Evolutionary conservation across 2,113 vertebrate species (phyloP), one percentile per base, ranked within the genome.

Genomic region (Todiramphus chloris): DNA sequence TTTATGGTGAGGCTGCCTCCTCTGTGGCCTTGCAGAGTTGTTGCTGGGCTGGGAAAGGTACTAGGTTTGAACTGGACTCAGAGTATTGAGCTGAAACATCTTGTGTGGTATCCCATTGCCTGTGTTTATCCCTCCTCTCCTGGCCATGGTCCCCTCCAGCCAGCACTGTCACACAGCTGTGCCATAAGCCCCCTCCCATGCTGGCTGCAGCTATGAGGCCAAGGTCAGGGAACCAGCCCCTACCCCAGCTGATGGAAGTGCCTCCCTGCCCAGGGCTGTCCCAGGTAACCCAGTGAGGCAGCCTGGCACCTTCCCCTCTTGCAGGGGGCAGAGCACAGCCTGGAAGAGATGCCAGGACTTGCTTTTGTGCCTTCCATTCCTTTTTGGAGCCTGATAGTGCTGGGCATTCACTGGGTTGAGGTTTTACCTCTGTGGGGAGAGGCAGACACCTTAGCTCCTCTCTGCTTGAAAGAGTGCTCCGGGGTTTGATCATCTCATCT

Each of bases 401-500:
- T 59, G 43, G 43, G 63, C 41, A 58, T 44, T 66, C 59, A 39
- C 10, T 15, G 85, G 39, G 46, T 30, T 73, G 46, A 66, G 68
- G 48, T 83, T 80, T 88, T 44, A 24, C 41, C n/a, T 48, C 15
- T 41, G 11, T 20, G n/a, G 11, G 10, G 28, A 68, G 30, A 51
- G 27, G 25, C 17, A 9, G 31, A 63, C 5, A 16, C 30, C 25
- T 58, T 43, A 13, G 43, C 25, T 91, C 41, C 30, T 59, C 44
- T 60, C 25, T 0, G 0, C 37, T 89, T 79, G 43, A 83, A 69
- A 35, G 0, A 3, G 37, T 23, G 31, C 6, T 25, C 1, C 8
- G 4, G 1, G 33, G 37, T 37, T 23, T 28, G 20, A 44, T 75
- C 7, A 5, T 35, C 8, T 58, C 43, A 28, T 2, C 7, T 85